These are phyloP conservation scores for Megalops cyprinoides DNA, from an alignment of 2,797 vertebrate species.

Conservation along the genomic window DNA sequence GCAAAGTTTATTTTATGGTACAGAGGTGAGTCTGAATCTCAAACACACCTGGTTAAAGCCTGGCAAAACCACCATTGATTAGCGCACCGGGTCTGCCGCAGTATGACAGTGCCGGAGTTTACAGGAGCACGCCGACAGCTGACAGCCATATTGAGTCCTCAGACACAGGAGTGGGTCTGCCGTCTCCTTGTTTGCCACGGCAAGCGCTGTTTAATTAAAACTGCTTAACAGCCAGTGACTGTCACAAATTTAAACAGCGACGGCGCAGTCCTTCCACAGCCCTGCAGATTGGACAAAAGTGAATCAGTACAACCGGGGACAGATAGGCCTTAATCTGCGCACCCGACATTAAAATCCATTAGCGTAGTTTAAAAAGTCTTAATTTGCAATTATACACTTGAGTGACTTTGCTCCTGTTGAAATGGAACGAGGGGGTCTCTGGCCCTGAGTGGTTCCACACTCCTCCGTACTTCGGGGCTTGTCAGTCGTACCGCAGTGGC, in stretches of 20 bases:
- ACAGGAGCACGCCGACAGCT: too few species aligned
- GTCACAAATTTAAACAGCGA: conserved; percentile 20
- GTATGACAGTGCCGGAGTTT: too few species aligned
- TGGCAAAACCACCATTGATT: too few species aligned
- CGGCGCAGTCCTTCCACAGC: not conserved
- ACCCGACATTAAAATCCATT: conserved; percentile 35
- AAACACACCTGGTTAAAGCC: too few species aligned
- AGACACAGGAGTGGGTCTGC: not conserved
- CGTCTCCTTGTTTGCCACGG: conserved; percentile 8
- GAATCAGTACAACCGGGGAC: conserved; percentile 13
- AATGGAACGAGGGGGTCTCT: conserved; percentile 23
- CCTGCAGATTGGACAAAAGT: not conserved
- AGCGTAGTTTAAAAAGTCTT: conserved; percentile 37
- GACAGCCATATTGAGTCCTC: not conserved
- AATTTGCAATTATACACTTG: conserved; percentile 37
- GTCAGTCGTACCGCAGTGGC: not conserved
- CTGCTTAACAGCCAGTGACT: conserved; percentile 7
- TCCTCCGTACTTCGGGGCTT: not conserved
- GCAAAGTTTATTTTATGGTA: not conserved
- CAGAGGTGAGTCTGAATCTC: not conserved
- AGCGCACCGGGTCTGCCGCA: too few species aligned
- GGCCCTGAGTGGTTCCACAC: not conserved
- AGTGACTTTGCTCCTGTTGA: conserved; percentile 21
- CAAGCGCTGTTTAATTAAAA: conserved; percentile 22
- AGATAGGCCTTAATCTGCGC: conserved; percentile 24